These are phyloP conservation scores for Steinernema khuongi DNA, from an alignment of 1,140 invertebrate genomes.

Conservation along the genomic window DNA sequence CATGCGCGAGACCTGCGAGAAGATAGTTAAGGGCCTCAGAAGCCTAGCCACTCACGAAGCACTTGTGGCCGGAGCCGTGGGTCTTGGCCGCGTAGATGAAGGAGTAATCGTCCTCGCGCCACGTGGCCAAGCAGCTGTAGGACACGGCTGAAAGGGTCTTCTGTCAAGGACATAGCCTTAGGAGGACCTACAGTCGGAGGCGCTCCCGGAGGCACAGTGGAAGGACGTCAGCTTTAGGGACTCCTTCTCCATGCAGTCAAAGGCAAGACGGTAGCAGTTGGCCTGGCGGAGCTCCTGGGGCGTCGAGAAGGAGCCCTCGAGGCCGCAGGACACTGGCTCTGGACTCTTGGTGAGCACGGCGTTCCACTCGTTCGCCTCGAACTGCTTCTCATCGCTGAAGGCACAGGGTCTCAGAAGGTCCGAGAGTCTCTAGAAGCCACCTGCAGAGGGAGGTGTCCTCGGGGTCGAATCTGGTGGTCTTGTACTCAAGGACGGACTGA, in stretches of 20 bases:
- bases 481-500: slow-evolving; percentile 39
- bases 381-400: slow-evolving; percentile 22
- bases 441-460: slow-evolving; percentile 32
- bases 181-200: slow-evolving; percentile 27
- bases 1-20: slow-evolving; percentile 25
- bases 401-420: background rate
- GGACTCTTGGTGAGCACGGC: slow-evolving; percentile 26
- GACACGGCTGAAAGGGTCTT: slow-evolving; percentile 9
- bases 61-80: slow-evolving; percentile 6
- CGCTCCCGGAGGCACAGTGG: slow-evolving; percentile 22
- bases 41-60: slow-evolving; percentile 27
- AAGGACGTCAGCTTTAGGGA: slow-evolving; percentile 24
- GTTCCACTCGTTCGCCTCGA: slow-evolving; percentile 30
- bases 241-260: slow-evolving; percentile 28
- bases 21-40: background rate
- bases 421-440: slow-evolving; percentile 20
- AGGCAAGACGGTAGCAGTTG: slow-evolving; percentile 33
- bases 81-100: slow-evolving; percentile 28
- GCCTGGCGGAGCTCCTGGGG: slow-evolving; percentile 24
- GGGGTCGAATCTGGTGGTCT: slow-evolving; percentile 32
- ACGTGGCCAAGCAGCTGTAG: slow-evolving; percentile 35
- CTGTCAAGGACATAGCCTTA: background rate
- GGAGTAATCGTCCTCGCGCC: slow-evolving; percentile 32
- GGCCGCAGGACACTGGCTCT: slow-evolving; percentile 18
- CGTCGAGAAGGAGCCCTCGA: slow-evolving; percentile 26